Percentiles rank a stretch among this genome's conserved stretches.
Evolutionary conservation across 1,140 invertebrate genomes (phyloP).

Genomic region (Asbolus verrucosus): DNA sequence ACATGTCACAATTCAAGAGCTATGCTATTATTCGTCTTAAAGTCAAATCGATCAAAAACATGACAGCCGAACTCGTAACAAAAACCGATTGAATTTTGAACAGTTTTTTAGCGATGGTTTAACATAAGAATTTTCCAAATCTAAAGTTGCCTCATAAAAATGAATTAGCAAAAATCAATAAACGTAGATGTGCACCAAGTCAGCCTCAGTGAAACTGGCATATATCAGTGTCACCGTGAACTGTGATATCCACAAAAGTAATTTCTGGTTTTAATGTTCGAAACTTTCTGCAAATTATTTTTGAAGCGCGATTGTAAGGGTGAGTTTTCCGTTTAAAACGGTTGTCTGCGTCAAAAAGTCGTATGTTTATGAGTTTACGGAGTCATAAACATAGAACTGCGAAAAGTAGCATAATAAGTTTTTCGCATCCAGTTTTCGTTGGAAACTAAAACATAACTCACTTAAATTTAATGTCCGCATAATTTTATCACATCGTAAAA

Average conservation of each 20-base stretch:
- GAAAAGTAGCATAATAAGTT: constrained; percentile 36
- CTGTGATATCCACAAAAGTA: neutral
- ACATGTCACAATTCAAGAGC: constrained; percentile 17
- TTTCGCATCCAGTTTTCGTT: constrained; percentile 11
- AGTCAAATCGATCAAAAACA: constrained; percentile 20
- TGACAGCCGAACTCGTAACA: neutral
- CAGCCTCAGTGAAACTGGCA: neutral
- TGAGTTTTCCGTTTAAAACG: constrained; percentile 23
- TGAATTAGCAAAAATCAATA: neutral
- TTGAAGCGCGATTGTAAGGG: constrained; percentile 5
- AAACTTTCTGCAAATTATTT: constrained; percentile 20
- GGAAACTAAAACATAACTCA: constrained; percentile 30
- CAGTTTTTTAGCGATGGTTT: neutral
- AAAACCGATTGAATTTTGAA: constrained; percentile 23
- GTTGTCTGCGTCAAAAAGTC: constrained; percentile 30
- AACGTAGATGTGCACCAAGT: neutral
- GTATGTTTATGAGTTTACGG: constrained; percentile 30
- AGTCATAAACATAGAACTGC: constrained; percentile 27
- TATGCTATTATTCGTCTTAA: neutral
- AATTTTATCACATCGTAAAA: constrained; percentile 23
- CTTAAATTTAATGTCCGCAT: constrained; percentile 36
- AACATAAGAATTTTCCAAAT: too few relatives aligned
- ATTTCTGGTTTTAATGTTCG: constrained; percentile 28
- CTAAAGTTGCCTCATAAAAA: too few relatives aligned
- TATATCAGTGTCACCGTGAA: neutral